Base-by-base conservation (phyloP, 2,113 vertebrate species). In the Hippotragus niger region DNA sequence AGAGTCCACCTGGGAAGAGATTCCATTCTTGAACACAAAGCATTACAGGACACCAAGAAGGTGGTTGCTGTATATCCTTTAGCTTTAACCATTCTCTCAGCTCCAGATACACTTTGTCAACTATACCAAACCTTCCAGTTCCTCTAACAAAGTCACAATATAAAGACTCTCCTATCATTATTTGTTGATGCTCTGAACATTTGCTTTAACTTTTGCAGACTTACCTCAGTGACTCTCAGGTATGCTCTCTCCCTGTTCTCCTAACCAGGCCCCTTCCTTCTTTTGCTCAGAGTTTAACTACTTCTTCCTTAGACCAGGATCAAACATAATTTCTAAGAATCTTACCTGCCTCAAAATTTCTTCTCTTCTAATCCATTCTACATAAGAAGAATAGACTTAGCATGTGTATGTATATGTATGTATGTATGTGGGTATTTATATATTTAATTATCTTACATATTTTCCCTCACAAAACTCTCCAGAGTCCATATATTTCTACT, bases 311-410 rank as follows among this genome's bases (percentile, higher is more conserved):
- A 85, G 8, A 36, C 27, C 23, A 86, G 33, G 15, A 90, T 50
- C 81, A 93, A 52, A 71, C 12, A 82, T 1, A 94, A 57, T 87
- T 87, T 74, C 33, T 82, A 92, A 94, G 36, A 80, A 29, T 88
- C 40, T 4, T 40, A 55, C 6, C 33, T 71, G 31, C 7, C 27
- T 83, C 33, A 90, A 93, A 83, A 36, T 57, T 23, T 23, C 53
- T 93, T 40, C 21, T 80, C 43, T 64, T 83, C 9, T 19, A 88
- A 52, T 43, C 17, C 33, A 33, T 90, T 81, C 60, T 86, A 57
- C 21, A 71, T 11, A 76, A 53, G 25, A 55, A 62, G 7, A 88
- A 58, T 14, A 7, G 11, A 33, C 21, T 40, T 25, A 5, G 64
- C 9, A 36, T 74, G 21, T 43, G 67, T 74, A 25, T 88, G 2